Conservation (phyloP, 30 jellyfish, hydroid and myxozoan genomes). For the Hydractinia echinata region DNA sequence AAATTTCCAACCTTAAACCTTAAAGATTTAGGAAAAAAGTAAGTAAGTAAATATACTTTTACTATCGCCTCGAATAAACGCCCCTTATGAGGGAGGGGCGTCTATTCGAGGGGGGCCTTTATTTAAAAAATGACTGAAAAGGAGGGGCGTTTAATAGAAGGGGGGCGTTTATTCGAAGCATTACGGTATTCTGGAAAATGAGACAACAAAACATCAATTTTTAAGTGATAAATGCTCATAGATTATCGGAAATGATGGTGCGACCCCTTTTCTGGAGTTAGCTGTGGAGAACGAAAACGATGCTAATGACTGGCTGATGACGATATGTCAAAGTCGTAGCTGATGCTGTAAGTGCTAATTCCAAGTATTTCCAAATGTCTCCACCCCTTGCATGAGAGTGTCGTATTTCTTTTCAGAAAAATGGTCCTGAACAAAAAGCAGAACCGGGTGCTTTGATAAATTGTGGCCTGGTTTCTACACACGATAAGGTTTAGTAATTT, state of each 20-base stretch:
- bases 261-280: slow-evolving; percentile 62
- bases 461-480: not conserved
- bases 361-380: not conserved
- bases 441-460: not conserved
- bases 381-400: slow-evolving; percentile 15
- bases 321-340: slow-evolving; percentile 87
- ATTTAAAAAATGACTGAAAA: too few species aligned
- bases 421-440: too few species aligned
- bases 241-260: slow-evolving; percentile 71
- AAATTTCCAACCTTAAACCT: too few species aligned
- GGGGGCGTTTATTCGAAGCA: too few species aligned
- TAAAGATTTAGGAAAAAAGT: too few species aligned
- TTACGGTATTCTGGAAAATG: too few species aligned
- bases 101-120: too few species aligned
- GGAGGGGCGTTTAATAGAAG: too few species aligned
- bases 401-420: not conserved
- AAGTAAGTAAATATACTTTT: too few species aligned
- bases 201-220: too few species aligned
- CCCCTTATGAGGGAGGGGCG: too few species aligned
- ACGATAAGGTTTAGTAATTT: not conserved
- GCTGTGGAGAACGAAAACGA: slow-evolving; percentile 74
- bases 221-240: not conserved
- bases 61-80: too few species aligned
- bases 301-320: slow-evolving; percentile 82
- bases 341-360: slow-evolving; percentile 63